Evolutionary conservation across 2,797 vertebrate genomes (phyloP).

Genomic region (Gallinago solitaria): DNA sequence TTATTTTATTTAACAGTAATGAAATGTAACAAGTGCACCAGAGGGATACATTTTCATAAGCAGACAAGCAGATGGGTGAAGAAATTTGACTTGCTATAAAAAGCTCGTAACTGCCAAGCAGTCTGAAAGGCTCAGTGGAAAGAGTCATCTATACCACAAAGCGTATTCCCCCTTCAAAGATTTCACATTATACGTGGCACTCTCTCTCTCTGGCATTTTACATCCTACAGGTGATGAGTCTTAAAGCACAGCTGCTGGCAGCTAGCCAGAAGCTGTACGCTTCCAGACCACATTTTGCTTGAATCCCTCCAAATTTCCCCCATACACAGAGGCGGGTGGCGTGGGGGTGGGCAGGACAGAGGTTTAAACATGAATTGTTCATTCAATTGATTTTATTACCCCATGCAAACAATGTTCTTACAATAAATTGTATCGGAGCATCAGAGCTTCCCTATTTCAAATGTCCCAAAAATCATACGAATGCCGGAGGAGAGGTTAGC

Average conservation of each 20-base stretch:
- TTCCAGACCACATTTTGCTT: neutral
- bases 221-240: neutral
- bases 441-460: neutral
- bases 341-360: neutral
- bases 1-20: conserved; percentile 35
- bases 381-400: neutral
- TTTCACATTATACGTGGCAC: rapidly evolving
- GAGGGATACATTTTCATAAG: conserved; percentile 48
- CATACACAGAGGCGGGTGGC: neutral
- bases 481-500: rapidly evolving
- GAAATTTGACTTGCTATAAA: conserved; percentile 57
- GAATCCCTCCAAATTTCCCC: neutral
- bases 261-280: neutral
- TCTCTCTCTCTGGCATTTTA: neutral
- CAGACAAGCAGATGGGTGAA: conserved; percentile 65
- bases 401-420: neutral
- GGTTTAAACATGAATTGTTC: rapidly evolving
- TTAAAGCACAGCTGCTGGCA: neutral
- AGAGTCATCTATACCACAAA: neutral
- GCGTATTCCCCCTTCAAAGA: neutral
- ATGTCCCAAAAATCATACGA: neutral
- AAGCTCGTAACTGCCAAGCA: neutral
- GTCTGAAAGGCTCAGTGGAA: neutral
- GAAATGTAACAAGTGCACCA: conserved; percentile 50
- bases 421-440: neutral